phyloP scores from a whole-genome alignment of 2,113 vertebrate species.

The Oncorhynchus keta region DNA sequence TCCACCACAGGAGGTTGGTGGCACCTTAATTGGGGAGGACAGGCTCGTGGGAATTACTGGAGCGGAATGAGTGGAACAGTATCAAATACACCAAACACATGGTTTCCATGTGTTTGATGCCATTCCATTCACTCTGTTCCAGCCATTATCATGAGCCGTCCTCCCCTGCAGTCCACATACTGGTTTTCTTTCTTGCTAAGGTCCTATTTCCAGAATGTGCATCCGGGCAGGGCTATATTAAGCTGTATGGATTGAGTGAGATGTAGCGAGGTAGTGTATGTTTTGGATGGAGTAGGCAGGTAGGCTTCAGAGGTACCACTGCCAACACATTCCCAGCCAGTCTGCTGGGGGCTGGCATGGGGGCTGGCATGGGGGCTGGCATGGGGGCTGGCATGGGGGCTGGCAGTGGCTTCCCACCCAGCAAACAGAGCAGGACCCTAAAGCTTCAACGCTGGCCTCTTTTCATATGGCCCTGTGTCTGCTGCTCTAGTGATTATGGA shows the following conservation, averaged over 20 bases:
- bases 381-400: not conserved
- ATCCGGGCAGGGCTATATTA: not conserved
- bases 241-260: not conserved
- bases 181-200: no score
- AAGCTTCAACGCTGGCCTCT: constrained; percentile 18
- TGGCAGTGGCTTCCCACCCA: not conserved
- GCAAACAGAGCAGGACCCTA: constrained; percentile 10
- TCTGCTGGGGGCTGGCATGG: constrained; percentile 1
- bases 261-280: not conserved
- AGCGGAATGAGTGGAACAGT: no score
- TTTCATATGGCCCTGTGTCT: constrained; percentile 25
- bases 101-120: no score
- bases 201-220: not conserved
- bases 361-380: no score
- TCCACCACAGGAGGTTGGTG: no score
- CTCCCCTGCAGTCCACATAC: no score
- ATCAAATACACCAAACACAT: no score
- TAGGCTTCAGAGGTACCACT: not conserved
- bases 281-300: not conserved
- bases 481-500: constrained; percentile 10
- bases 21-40: no score
- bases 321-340: constrained; percentile 2
- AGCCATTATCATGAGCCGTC: not conserved
- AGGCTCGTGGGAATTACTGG: no score
- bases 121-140: not conserved